Percentiles rank a stretch among this genome's conserved stretches.
These are phyloP conservation scores for Indicator indicator DNA, from an alignment of 2,113 vertebrate genomes.

Conservation along the genomic window DNA sequence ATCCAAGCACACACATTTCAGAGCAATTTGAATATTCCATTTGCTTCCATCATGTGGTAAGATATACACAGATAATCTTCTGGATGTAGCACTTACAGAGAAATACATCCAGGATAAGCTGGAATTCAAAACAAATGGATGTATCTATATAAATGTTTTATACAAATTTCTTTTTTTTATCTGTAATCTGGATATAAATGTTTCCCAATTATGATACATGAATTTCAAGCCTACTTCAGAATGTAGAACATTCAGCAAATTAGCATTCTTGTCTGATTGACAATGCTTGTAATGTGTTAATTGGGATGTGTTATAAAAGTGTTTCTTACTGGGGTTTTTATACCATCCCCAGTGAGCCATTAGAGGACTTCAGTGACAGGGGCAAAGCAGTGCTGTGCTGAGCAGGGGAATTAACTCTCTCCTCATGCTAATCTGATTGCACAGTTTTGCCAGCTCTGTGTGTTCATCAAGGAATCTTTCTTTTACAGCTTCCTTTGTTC, in stretches of 20 bases:
- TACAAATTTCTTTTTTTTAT: too few species aligned
- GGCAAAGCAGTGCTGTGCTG: not conserved
- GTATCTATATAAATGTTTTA: not conserved
- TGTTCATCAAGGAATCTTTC: not conserved
- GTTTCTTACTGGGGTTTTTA: not conserved
- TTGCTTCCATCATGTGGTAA: not conserved
- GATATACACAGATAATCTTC: not conserved
- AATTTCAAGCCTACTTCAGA: not conserved
- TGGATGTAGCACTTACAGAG: not conserved
- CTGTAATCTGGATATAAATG: not conserved
- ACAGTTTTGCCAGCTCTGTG: not conserved
- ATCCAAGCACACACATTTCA: not conserved
- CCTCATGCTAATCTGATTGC: not conserved
- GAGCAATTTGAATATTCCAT: not conserved
- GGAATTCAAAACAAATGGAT: not conserved
- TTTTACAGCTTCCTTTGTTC: not conserved
- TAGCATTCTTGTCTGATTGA: not conserved
- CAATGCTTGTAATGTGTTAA: not conserved
- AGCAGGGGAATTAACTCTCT: not conserved
- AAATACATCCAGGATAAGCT: not conserved
- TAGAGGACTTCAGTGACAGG: not conserved
- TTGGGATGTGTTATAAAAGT: not conserved
- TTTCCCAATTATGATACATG: not conserved
- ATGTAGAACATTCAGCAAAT: not conserved
- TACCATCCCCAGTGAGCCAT: not conserved